Percentiles rank a stretch among this genome's conserved stretches.
These are phyloP conservation scores for Globodera ellingtonae DNA, from an alignment of 1,140 invertebrate genomes.

Conservation along the genomic window DNA sequence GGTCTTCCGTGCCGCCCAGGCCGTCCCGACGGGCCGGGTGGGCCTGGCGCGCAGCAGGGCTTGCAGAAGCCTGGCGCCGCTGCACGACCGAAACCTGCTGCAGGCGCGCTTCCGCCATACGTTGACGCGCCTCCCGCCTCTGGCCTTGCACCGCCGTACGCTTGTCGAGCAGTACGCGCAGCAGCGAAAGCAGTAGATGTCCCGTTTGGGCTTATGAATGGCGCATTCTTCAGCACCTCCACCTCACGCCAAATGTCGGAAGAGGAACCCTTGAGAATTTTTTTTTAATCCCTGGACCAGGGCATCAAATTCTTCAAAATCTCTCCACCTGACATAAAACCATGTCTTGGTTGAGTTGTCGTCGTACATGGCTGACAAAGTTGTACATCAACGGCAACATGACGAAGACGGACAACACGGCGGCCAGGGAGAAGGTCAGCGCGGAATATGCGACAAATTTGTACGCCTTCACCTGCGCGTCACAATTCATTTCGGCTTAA, in stretches of 20 bases:
- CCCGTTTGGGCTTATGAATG: conserved; percentile 16
- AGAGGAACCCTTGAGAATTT: conserved; percentile 11
- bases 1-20: no score
- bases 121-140: not conserved
- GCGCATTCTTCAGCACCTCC: conserved; percentile 22
- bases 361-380: conserved; percentile 44
- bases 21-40: no score
- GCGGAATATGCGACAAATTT: conserved; percentile 50
- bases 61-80: not conserved
- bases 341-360: conserved; percentile 47
- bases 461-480: conserved; percentile 29
- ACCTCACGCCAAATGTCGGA: conserved; percentile 29
- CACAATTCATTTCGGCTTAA: conserved; percentile 14
- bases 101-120: not conserved
- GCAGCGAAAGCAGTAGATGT: not conserved
- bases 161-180: conserved; percentile 19
- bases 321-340: conserved; percentile 39
- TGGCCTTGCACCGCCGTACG: conserved; percentile 1
- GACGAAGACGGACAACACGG: conserved; percentile 46
- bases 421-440: conserved; percentile 46
- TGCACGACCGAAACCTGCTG: not conserved
- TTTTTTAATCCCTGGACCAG: not conserved
- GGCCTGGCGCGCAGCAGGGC: no score
- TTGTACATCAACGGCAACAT: conserved; percentile 52
- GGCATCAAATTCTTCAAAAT: not conserved